These are phyloP conservation scores for Scomber japonicus DNA, from an alignment of 2,113 vertebrate genomes.

Conservation along the genomic window DNA sequence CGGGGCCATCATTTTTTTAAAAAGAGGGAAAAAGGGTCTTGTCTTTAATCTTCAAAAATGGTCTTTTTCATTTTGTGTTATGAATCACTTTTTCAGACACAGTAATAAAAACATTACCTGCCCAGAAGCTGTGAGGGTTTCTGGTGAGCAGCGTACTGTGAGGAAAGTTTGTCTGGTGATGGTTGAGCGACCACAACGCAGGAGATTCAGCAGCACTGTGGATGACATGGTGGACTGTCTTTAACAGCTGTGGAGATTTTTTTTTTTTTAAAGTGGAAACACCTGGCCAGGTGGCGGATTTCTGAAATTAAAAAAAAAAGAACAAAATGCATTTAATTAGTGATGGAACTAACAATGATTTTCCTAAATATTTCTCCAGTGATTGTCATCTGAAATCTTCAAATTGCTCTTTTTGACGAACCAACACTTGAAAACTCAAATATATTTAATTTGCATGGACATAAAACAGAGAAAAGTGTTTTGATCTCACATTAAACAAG, in stretches of 20 bases:
- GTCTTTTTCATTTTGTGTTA: too few species aligned
- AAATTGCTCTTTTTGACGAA: too few species aligned
- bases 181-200: conserved; percentile 42
- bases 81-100: too few species aligned
- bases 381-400: too few species aligned
- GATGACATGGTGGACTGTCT: conserved; percentile 51
- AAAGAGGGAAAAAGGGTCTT: too few species aligned
- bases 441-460: too few species aligned
- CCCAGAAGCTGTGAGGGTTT: conserved; percentile 4
- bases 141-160: neutral
- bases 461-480: too few species aligned
- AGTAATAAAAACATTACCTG: conserved; percentile 19
- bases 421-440: too few species aligned
- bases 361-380: too few species aligned
- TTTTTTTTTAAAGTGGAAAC: neutral
- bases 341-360: too few species aligned
- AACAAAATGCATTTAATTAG: neutral
- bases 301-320: conserved; percentile 6
- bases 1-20: neutral
- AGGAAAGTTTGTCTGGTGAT: conserved; percentile 15
- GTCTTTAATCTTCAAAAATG: too few species aligned
- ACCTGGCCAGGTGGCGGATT: neutral
- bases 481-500: too few species aligned
- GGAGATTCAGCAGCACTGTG: conserved; percentile 41
- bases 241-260: conserved; percentile 30